phyloP scores from a whole-genome alignment of 1,140 invertebrate genomes.

The Nebria ingens region DNA sequence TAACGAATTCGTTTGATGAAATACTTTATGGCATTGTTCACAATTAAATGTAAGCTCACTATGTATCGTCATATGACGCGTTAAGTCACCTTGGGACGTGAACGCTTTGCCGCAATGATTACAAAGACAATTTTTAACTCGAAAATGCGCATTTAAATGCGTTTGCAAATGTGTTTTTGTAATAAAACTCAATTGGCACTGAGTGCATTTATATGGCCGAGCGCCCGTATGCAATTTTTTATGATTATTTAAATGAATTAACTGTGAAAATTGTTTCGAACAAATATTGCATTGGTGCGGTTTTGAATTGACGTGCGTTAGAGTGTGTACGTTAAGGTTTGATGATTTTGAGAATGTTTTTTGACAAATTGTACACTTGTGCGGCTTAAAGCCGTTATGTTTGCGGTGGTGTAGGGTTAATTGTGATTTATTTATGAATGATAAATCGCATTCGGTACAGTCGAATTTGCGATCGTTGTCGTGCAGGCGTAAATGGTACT shows the following conservation, averaged over 20 bases:
- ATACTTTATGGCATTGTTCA: background rate
- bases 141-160: constrained; percentile 24
- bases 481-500: background rate
- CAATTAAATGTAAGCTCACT: background rate
- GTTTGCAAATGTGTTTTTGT: constrained; percentile 7
- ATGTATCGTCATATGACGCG: constrained; percentile 19
- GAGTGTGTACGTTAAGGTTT: constrained; percentile 26
- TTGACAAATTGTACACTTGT: constrained; percentile 12
- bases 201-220: constrained; percentile 21
- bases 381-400: background rate
- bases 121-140: constrained; percentile 58
- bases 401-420: background rate
- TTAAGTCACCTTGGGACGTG: constrained; percentile 22
- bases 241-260: constrained; percentile 24
- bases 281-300: constrained; percentile 22
- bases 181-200: constrained; percentile 13
- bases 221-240: constrained; percentile 27
- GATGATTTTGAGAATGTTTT: constrained; percentile 16
- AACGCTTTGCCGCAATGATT: constrained; percentile 56
- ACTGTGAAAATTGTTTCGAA: constrained; percentile 10
- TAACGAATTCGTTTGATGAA: background rate
- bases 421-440: background rate
- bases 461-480: background rate
- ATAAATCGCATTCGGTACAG: background rate
- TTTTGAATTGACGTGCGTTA: constrained; percentile 37